These are phyloP conservation scores for Phenganax stokvisi DNA, from an alignment of 92 coral and sea anemone genomes.

Conservation along the genomic window DNA sequence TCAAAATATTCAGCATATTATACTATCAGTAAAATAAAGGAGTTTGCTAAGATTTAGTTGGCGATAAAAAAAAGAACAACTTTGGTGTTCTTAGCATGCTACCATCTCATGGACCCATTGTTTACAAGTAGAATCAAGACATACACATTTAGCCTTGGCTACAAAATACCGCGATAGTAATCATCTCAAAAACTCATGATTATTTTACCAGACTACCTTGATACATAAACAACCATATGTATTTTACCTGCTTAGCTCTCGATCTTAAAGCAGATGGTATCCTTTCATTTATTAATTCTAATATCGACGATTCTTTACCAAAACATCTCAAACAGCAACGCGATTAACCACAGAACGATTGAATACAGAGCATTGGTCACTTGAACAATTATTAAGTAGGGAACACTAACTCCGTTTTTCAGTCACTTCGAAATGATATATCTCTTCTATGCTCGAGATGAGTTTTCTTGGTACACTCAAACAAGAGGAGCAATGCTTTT, in stretches of 20 bases:
- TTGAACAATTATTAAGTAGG: neutral
- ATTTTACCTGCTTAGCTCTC: neutral
- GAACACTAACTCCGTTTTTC: neutral
- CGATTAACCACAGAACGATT: constrained; percentile 7
- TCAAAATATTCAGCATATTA: too few relatives aligned
- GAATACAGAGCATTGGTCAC: neutral
- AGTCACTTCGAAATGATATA: neutral
- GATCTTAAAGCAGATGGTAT: neutral
- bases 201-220: too few relatives aligned
- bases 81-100: neutral
- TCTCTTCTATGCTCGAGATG: neutral
- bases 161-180: neutral
- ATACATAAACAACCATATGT: too few relatives aligned
- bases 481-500: neutral
- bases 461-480: neutral
- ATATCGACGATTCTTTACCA: neutral
- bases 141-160: neutral
- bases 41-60: too few relatives aligned
- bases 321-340: constrained; percentile 1
- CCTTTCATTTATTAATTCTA: neutral
- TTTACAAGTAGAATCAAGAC: neutral
- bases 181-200: neutral
- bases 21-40: too few relatives aligned
- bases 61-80: too few relatives aligned
- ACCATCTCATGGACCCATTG: too few relatives aligned